Conservation (phyloP, 2,797 vertebrate species). For the Poeciliopsis paucimaculata region DNA sequence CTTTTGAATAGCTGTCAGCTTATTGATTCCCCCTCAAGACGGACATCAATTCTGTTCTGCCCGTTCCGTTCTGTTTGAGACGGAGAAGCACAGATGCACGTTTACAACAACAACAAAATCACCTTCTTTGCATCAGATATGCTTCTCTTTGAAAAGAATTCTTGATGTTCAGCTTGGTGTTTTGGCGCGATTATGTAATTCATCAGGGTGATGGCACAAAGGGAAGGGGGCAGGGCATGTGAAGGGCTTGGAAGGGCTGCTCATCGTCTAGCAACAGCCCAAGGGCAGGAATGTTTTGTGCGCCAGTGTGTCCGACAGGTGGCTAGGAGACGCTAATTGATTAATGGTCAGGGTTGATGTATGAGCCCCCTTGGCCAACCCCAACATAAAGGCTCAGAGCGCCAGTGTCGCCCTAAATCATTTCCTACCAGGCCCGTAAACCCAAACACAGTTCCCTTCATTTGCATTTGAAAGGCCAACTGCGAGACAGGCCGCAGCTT, state of each 20-base stretch:
- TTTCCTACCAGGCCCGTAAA: slow-evolving; percentile 83
- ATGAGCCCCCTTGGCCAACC: slow-evolving; percentile 70
- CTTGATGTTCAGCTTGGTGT: slow-evolving; percentile 46
- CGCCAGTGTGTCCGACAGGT: slow-evolving; percentile 78
- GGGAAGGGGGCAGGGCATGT: slow-evolving; percentile 18
- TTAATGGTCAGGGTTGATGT: slow-evolving; percentile 83
- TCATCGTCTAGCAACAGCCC: slow-evolving; percentile 77
- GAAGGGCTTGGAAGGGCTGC: slow-evolving; percentile 46
- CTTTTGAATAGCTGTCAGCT: slow-evolving; percentile 69
- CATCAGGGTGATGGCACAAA: slow-evolving; percentile 69
- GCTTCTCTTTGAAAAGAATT: slow-evolving; percentile 28
- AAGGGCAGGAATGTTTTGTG: slow-evolving; percentile 77
- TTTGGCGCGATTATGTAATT: slow-evolving; percentile 77
- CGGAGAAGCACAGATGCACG: slow-evolving; percentile 39
- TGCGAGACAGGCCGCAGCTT: slow-evolving; percentile 52
- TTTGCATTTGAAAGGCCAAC: slow-evolving; percentile 81
- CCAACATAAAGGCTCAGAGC: slow-evolving; percentile 75
- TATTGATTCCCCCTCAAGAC: slow-evolving; percentile 73
- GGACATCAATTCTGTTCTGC: slow-evolving; percentile 58
- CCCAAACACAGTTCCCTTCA: slow-evolving; percentile 70
- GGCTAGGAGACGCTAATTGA: slow-evolving; percentile 84
- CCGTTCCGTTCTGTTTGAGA: slow-evolving; percentile 51
- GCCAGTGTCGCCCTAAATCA: slow-evolving; percentile 81
- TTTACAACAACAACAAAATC: slow-evolving; percentile 34
- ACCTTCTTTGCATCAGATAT: slow-evolving; percentile 27